Evolutionary conservation across 2,888 invertebrate species (phyloP).

Genomic region (Ceraclea dissimilis): DNA sequence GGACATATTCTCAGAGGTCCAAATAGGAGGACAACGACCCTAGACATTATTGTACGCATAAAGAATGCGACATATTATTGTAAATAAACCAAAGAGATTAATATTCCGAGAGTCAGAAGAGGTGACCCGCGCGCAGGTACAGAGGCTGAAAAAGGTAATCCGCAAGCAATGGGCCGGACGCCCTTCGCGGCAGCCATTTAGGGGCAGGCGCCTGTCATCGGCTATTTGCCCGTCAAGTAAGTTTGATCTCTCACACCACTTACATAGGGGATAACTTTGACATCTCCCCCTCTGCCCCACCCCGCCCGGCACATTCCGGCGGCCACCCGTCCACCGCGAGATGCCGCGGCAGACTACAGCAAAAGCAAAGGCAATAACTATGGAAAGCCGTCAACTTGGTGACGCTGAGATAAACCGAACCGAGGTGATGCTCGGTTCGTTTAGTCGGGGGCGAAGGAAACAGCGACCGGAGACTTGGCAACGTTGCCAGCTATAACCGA

Average conservation of each 20-base stretch:
- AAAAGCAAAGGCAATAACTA: slow-evolving; percentile 4
- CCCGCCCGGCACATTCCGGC: background rate
- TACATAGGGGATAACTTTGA: no score
- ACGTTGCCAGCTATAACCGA: slow-evolving; percentile 40
- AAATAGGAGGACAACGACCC: no score
- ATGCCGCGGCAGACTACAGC: slow-evolving; percentile 9
- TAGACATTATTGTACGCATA: no score
- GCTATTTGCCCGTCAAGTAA: slow-evolving; percentile 3
- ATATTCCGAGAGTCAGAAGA: no score
- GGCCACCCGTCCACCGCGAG: slow-evolving; percentile 3
- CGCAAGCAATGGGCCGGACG: slow-evolving; percentile 6
- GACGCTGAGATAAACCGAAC: slow-evolving; percentile 1
- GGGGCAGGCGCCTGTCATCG: slow-evolving; percentile 18
- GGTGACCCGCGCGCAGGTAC: background rate
- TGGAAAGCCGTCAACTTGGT: slow-evolving; percentile 9
- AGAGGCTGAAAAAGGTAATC: background rate
- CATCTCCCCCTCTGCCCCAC: background rate
- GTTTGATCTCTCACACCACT: background rate
- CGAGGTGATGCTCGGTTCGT: background rate
- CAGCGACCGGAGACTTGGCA: slow-evolving; percentile 42
- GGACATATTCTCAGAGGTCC: no score
- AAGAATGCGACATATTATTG: no score
- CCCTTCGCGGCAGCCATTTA: slow-evolving; percentile 11
- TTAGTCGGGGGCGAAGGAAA: slow-evolving; percentile 9
- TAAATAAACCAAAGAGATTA: no score